Conservation (phyloP, 2,888 invertebrate species). For the Anagyrus pseudococci region DNA sequence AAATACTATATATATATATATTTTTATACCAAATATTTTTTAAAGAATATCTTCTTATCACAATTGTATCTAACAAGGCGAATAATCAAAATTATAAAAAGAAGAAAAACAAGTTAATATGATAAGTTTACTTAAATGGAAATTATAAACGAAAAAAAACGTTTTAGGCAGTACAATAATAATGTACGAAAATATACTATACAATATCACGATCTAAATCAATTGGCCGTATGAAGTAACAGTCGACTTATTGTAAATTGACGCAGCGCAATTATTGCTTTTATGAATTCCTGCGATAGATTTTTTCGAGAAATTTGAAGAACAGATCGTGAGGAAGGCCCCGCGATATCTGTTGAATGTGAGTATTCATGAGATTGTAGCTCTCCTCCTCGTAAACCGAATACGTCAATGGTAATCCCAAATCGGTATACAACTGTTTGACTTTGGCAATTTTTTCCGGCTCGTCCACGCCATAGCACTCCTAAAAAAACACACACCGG, state of each 20-base stretch:
- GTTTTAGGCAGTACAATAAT: too few relatives aligned
- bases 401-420: constrained; percentile 79
- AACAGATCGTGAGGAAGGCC: constrained; percentile 83
- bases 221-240: constrained; percentile 19
- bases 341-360: constrained; percentile 83
- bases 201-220: constrained; percentile 22
- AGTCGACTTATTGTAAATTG: not conserved
- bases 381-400: constrained; percentile 84
- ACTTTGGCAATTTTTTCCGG: constrained; percentile 72
- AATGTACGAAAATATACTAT: constrained; percentile 7
- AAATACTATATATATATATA: not conserved
- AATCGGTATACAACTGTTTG: constrained; percentile 78
- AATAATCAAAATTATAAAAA: constrained; percentile 10
- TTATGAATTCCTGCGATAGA: constrained; percentile 77
- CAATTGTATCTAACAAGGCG: not conserved
- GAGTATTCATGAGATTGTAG: constrained; percentile 80
- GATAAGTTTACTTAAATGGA: constrained; percentile 10
- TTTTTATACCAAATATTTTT: constrained; percentile 9
- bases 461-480: constrained; percentile 78
- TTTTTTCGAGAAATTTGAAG: constrained; percentile 81
- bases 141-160: constrained; percentile 15
- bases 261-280: constrained; percentile 50
- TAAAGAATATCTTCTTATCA: constrained; percentile 11
- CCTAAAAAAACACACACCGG: constrained; percentile 52
- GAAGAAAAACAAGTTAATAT: constrained; percentile 10